Base-by-base conservation (phyloP, 2,888 invertebrate species). In the Melanostoma scalare region DNA sequence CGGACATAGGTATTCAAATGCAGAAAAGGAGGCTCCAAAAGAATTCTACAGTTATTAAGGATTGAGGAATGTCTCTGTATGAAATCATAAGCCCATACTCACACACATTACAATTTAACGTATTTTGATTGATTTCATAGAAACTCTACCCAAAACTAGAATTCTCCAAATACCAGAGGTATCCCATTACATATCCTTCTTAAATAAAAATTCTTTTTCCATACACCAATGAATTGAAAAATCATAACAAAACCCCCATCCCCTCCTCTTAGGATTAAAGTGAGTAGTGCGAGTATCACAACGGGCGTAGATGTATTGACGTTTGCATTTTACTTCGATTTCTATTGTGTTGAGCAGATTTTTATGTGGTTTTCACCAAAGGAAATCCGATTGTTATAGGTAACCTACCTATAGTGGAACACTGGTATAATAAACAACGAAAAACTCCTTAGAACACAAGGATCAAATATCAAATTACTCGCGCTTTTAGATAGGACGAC, bases 381-480 rank as follows among this genome's bases (percentile, higher is more conserved):
- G 56, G 63, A 78, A 73, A 82, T 69, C 63, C 78, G 78, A 82
- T 78, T 78, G 82, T 74, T 20, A 20, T 20, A 20, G 20, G 20
- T 20, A 20, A 20, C 20, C 20, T 20, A 20, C 20, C 20, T 20
- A 20, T 20, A 20, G 20, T 20, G 20, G 56, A 61, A 31, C 42
- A 40, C 20, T 20, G 20, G 20, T 20, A 44, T 42, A 56, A 42
- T 74, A 53, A 72, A 72, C 53, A 82, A 67, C 40, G 40, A 10
- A 46, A 75, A 58, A 20, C 42, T 72, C 61, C 67, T 63, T 52
- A 56, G 58, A 69, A 55, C 63, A 73, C 35, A 65, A 78, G 73
- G 78, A 74, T 42, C 60, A 79, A 56, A 84, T 84, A 78, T 79
- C 84, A 71, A 67, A 79, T 79, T 79, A 71, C 84, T 84, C 48